These are phyloP conservation scores for Globodera rostochiensis DNA, from an alignment of 1,140 invertebrate species.

Conservation along the genomic window DNA sequence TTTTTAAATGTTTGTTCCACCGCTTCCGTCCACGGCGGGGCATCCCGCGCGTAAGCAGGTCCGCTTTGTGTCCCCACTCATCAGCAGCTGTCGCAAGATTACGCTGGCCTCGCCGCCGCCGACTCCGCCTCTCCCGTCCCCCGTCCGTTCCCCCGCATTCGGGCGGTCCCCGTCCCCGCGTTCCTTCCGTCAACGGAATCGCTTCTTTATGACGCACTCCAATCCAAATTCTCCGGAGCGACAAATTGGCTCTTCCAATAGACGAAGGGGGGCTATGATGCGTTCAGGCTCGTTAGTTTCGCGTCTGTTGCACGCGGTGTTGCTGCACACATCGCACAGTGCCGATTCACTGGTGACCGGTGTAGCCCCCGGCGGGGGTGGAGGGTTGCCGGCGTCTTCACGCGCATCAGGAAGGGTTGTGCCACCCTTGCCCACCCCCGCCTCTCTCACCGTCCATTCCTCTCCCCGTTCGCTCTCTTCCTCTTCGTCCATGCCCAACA, in stretches of 20 bases:
- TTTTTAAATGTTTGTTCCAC: background rate
- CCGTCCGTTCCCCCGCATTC: background rate
- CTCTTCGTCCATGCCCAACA: background rate
- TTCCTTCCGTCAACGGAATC: conserved; percentile 1
- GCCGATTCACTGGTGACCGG: conserved; percentile 7
- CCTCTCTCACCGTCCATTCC: background rate
- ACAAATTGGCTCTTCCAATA: background rate
- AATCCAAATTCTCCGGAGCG: background rate
- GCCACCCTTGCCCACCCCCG: background rate
- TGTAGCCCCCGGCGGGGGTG: background rate
- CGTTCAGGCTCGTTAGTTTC: conserved; percentile 5
- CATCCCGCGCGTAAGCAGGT: conserved; percentile 4
- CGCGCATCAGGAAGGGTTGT: too few species aligned
- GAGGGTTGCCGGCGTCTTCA: too few species aligned
- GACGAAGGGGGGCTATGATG: background rate
- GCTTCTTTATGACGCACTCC: background rate
- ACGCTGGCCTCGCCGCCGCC: background rate
- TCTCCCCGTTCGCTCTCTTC: background rate
- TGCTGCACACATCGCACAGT: conserved; percentile 11
- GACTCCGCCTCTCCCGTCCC: conserved; percentile 2
- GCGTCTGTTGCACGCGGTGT: background rate
- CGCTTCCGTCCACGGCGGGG: background rate
- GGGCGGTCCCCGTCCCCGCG: background rate
- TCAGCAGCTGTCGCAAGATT: background rate
- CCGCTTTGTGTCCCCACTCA: conserved; percentile 19